phyloP scores from a whole-genome alignment of 2,113 vertebrate genomes.

The Microcebus ravelobensis region DNA sequence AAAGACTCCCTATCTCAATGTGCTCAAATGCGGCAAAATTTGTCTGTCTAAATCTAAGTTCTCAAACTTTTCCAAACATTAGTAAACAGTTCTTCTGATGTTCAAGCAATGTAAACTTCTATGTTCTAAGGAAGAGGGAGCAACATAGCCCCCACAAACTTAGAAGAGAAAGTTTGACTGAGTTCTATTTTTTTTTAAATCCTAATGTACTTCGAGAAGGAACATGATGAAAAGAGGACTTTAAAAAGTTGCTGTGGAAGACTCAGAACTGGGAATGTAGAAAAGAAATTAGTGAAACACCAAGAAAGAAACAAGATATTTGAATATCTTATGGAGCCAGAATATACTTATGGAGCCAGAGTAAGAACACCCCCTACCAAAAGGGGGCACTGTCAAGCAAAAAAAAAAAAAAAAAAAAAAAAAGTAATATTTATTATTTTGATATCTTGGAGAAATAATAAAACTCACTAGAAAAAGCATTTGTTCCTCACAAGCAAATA shows the following conservation, averaged over 20 bases:
- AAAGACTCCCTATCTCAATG: neutral
- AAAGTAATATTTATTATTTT: neutral
- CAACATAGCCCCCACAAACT: neutral
- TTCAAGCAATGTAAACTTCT: neutral
- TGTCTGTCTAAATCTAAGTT: neutral
- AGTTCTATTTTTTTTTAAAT: conserved; percentile 1
- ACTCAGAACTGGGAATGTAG: too few relatives aligned
- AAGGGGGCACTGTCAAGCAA: neutral
- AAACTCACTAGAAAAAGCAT: neutral
- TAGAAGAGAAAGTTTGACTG: neutral
- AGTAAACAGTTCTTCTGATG: neutral
- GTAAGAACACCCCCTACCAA: neutral
- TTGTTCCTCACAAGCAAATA: neutral
- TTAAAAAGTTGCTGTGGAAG: too few relatives aligned
- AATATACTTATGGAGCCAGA: neutral
- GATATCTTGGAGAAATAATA: neutral
- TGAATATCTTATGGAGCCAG: too few relatives aligned
- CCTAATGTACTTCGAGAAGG: neutral
- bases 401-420: neutral
- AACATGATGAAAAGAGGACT: too few relatives aligned
- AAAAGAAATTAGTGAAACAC: too few relatives aligned
- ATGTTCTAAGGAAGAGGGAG: neutral
- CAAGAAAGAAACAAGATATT: too few relatives aligned
- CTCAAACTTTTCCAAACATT: neutral
- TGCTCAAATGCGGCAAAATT: neutral